These are phyloP conservation scores for Stomatorhinus walkeri DNA, from an alignment of 2,797 vertebrate species.

Conservation along the genomic window DNA sequence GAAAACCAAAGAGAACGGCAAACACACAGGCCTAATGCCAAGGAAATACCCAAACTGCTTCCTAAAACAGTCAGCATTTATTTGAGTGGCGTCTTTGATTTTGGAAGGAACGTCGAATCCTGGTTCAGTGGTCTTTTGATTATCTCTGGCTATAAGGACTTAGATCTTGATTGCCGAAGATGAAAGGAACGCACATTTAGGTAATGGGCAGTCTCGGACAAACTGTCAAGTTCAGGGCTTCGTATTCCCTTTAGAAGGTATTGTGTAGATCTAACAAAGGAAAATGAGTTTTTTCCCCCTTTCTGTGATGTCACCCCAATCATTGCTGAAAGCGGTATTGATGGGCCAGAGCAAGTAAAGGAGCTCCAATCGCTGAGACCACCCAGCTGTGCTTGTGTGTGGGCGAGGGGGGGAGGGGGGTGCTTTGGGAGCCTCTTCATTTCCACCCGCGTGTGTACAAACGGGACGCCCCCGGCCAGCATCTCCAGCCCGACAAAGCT, in stretches of 20 bases:
- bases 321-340: slow-evolving; percentile 32
- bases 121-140: neutral
- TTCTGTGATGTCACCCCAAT: slow-evolving; percentile 27
- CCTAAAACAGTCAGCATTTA: neutral
- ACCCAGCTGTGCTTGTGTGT: slow-evolving; percentile 25
- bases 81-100: neutral
- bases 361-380: slow-evolving; percentile 26
- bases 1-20: neutral
- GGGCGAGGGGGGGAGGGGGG: neutral
- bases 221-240: slow-evolving; percentile 23
- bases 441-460: slow-evolving; percentile 18
- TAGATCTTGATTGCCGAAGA: slow-evolving; percentile 3
- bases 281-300: slow-evolving; percentile 34
- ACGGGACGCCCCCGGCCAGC: neutral
- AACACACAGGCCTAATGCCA: neutral
- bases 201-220: slow-evolving; percentile 22
- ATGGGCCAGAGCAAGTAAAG: slow-evolving; percentile 19
- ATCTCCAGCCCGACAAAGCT: slow-evolving; percentile 3
- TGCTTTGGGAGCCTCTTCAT: neutral
- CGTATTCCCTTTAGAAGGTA: slow-evolving; percentile 10
- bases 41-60: neutral
- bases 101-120: neutral
- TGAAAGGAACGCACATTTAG: neutral
- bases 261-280: slow-evolving; percentile 24
- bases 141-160: neutral